Conservation (phyloP, 2,888 invertebrate species). For the Caenorhabditis doughertyi region DNA sequence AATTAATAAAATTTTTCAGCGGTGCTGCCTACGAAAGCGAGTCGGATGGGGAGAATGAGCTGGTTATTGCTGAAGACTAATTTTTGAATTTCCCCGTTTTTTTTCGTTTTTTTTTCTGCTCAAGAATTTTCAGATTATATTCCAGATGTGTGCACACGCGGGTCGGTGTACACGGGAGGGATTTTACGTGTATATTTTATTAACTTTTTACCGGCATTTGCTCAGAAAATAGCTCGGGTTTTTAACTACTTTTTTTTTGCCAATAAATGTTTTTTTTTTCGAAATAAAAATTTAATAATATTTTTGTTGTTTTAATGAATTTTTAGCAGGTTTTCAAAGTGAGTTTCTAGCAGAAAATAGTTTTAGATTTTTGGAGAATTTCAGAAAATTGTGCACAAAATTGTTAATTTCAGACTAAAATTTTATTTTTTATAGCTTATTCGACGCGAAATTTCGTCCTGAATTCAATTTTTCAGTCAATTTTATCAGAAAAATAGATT, state of each 20-base stretch:
- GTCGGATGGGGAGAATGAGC: neutral
- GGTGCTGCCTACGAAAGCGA: neutral
- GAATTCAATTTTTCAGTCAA: no score
- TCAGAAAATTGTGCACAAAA: no score
- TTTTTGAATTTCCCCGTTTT: neutral
- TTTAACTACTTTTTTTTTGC: neutral
- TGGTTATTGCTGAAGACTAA: slow-evolving; percentile 4
- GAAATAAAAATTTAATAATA: neutral
- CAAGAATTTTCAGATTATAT: no score
- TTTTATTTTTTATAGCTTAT: no score
- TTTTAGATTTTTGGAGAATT: no score
- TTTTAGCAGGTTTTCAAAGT: no score
- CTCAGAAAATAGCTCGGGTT: neutral
- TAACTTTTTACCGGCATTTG: slow-evolving; percentile 14
- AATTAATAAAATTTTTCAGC: no score
- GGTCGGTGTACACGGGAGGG: slow-evolving; percentile 25
- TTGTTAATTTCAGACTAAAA: no score
- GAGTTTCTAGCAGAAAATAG: no score
- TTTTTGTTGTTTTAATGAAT: no score
- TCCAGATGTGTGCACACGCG: slow-evolving; percentile 26
- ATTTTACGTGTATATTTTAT: slow-evolving; percentile 28
- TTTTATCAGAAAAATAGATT: no score
- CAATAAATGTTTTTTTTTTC: neutral
- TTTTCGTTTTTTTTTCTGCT: neutral
- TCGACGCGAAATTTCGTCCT: no score